These are phyloP conservation scores for Canis aureus DNA, from an alignment of 2,113 vertebrate genomes.

Conservation along the genomic window DNA sequence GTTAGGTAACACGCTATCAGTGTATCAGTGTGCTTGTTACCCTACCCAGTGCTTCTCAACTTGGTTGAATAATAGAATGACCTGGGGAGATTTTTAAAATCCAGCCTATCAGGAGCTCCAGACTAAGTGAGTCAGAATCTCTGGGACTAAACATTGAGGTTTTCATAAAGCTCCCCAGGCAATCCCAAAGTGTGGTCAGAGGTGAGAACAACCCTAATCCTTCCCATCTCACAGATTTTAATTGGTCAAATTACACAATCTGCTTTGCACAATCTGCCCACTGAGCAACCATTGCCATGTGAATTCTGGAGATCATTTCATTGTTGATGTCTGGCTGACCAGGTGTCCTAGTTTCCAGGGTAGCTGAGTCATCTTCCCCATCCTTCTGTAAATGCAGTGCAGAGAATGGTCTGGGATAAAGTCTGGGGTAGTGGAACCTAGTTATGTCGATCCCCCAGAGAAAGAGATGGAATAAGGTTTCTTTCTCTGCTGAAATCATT, in stretches of 20 bases:
- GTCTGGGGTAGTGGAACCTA: neutral
- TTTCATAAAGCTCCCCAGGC: neutral
- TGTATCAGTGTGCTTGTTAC: neutral
- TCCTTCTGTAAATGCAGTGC: neutral
- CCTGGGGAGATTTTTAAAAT: neutral
- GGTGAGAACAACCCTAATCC: neutral
- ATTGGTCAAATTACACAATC: neutral
- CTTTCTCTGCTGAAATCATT: neutral
- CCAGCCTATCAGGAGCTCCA: neutral
- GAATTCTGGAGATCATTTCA: neutral
- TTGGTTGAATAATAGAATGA: neutral
- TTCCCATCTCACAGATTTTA: constrained; percentile 15
- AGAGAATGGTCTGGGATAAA: neutral
- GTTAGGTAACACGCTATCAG: neutral
- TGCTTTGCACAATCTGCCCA: neutral
- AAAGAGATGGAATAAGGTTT: neutral
- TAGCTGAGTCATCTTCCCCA: neutral
- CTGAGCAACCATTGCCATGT: neutral
- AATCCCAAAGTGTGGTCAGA: neutral
- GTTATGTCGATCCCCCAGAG: neutral
- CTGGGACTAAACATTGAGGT: neutral
- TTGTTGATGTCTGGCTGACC: neutral
- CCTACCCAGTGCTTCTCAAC: neutral
- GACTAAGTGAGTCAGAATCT: neutral
- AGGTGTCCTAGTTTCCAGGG: neutral